phyloP scores from a whole-genome alignment of 30 jellyfish, hydroid and myxozoan genomes.

The Chironex yamaguchii region DNA sequence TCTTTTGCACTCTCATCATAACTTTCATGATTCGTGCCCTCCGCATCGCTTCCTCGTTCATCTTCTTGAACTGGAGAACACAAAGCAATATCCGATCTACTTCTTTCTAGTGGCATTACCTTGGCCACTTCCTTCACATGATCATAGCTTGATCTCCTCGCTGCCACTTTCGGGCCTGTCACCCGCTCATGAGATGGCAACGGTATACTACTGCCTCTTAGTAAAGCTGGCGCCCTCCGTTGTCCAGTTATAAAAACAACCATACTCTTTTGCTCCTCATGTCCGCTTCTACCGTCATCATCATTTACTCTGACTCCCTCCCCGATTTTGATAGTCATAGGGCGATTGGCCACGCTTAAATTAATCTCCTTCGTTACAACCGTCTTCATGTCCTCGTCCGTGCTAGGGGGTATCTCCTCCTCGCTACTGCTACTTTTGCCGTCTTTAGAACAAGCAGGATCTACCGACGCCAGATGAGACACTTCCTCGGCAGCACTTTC shows the following conservation, averaged over 20 bases:
- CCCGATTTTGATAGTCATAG: slow-evolving; percentile 47
- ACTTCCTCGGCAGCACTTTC: slow-evolving; percentile 55
- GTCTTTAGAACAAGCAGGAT: neutral
- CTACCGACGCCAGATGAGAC: slow-evolving; percentile 3
- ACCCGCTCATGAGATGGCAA: too few species aligned
- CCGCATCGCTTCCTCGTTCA: too few species aligned
- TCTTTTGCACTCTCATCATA: too few species aligned
- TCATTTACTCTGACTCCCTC: slow-evolving; percentile 19
- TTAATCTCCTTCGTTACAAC: slow-evolving; percentile 45
- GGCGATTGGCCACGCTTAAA: slow-evolving; percentile 45
- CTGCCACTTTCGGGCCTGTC: too few species aligned
- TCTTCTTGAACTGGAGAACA: neutral
- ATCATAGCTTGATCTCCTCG: too few species aligned
- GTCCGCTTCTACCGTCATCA: neutral
- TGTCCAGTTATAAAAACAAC: neutral
- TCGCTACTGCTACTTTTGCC: neutral
- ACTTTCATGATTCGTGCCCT: too few species aligned
- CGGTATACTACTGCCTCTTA: too few species aligned
- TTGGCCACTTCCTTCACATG: too few species aligned
- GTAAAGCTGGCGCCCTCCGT: too few species aligned
- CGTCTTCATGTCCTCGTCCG: slow-evolving; percentile 47
- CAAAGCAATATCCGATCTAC: neutral
- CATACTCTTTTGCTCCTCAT: neutral
- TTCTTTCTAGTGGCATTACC: neutral
- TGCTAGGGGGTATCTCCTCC: neutral